phyloP scores from a whole-genome alignment of 2,797 vertebrate genomes.

The Microtus agrestis region DNA sequence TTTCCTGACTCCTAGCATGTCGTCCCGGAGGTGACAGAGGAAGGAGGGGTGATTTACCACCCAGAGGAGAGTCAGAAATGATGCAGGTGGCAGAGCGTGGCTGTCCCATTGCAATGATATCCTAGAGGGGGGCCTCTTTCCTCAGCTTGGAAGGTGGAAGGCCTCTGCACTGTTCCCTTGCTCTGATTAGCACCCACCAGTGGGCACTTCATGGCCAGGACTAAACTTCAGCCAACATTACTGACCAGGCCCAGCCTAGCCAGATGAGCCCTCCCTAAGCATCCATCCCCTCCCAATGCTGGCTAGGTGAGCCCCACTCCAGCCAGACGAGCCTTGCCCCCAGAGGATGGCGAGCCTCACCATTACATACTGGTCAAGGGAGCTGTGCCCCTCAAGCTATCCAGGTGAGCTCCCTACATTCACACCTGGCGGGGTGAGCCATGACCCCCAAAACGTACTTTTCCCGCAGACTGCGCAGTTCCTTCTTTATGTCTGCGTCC shows the following conservation, averaged over 20 bases:
- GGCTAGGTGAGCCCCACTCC: background rate
- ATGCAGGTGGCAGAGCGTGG: background rate
- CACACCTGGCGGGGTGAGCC: background rate
- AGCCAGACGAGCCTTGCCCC: background rate
- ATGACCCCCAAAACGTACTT: slow-evolving; percentile 89
- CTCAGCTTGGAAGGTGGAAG: background rate
- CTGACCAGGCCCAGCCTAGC: too few species aligned
- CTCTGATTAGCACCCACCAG: background rate
- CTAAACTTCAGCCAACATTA: background rate
- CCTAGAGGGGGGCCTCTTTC: background rate
- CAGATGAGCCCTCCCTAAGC: background rate
- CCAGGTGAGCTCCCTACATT: background rate
- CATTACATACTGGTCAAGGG: background rate
- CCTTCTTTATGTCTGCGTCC: slow-evolving; percentile 96
- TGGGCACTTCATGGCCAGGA: background rate
- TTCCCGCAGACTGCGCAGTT: slow-evolving; percentile 95
- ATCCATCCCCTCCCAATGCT: background rate
- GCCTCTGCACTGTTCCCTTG: background rate
- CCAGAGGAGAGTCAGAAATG: too few species aligned
- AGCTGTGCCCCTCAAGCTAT: background rate
- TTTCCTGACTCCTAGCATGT: background rate
- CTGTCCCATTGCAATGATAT: background rate
- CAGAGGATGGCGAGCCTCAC: background rate
- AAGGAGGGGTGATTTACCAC: background rate
- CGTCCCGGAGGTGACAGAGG: background rate